Percentiles rank a stretch among this genome's conserved stretches.
phyloP scores from a whole-genome alignment of 2,797 vertebrate genomes.

The Protosalanx chinensis region DNA sequence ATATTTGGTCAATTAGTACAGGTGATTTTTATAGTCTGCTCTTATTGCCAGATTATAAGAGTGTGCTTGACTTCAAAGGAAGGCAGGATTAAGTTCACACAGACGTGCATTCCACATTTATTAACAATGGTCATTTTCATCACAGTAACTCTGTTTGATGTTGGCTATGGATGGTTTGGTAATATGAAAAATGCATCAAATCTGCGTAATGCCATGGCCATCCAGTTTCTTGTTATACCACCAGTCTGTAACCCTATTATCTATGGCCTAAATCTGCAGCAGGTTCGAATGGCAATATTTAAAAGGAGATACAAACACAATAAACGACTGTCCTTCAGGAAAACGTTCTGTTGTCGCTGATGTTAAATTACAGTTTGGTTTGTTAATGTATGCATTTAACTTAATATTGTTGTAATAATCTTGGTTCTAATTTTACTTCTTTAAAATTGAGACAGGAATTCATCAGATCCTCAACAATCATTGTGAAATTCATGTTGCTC shows the following conservation, averaged over 20 bases:
- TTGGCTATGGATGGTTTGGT: conserved; percentile 6
- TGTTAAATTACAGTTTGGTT: no score
- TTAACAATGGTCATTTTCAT: conserved; percentile 30
- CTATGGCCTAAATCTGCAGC: conserved; percentile 33
- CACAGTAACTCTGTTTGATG: conserved; percentile 27
- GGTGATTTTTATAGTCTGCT: conserved; percentile 27
- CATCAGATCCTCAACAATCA: background rate
- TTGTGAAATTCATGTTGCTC: no score
- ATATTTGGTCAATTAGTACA: conserved; percentile 16
- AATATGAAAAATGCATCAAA: no score
- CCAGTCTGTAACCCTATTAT: conserved; percentile 41
- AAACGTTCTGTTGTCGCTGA: background rate
- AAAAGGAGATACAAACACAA: background rate
- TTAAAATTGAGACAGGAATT: no score
- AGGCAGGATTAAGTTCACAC: conserved; percentile 21
- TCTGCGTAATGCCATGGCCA: conserved; percentile 21
- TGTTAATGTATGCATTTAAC: no score
- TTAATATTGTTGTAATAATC: background rate
- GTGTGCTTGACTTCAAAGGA: conserved; percentile 25
- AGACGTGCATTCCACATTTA: conserved; percentile 42
- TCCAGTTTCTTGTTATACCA: conserved; percentile 36
- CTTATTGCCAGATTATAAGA: conserved; percentile 33
- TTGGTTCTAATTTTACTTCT: background rate
- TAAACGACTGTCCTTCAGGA: background rate
- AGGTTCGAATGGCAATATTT: conserved; percentile 12